phyloP scores from a whole-genome alignment of 2,113 vertebrate species.

The Cathartes aura region DNA sequence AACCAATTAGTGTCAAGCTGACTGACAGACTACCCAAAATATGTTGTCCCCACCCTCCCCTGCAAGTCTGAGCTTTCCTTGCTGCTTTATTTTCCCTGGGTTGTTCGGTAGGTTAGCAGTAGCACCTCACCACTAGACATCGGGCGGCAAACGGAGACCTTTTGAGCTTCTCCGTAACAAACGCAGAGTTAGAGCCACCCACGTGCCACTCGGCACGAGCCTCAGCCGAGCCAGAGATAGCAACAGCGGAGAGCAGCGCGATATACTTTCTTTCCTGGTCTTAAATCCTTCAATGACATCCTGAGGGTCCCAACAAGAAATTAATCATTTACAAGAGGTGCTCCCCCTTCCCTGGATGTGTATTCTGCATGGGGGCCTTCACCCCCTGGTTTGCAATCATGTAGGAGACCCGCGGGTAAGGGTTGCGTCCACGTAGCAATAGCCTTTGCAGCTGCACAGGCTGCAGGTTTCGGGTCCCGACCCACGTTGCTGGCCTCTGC shows the following conservation, averaged over 20 bases:
- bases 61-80: conserved; percentile 4
- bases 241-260: background rate
- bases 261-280: background rate
- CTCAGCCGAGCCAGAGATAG: background rate
- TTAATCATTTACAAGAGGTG: background rate
- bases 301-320: background rate
- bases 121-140: background rate
- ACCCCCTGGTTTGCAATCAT: background rate
- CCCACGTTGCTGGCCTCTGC: fast-evolving
- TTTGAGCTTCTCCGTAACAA: background rate
- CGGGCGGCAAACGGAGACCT: background rate
- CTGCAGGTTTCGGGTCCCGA: background rate
- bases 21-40: conserved; percentile 66
- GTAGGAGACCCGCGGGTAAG: background rate
- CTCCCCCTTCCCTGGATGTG: background rate
- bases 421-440: fast-evolving
- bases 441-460: background rate
- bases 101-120: background rate
- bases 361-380: background rate
- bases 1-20: conserved; percentile 72
- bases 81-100: background rate
- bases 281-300: background rate
- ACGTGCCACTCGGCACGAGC: fast-evolving
- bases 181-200: background rate
- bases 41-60: background rate